A percentile compares a stretch with the other conserved stretches of the same genome.
Evolutionary conservation across 2,888 invertebrate genomes (phyloP).

Genomic region (Plebejus anna): DNA sequence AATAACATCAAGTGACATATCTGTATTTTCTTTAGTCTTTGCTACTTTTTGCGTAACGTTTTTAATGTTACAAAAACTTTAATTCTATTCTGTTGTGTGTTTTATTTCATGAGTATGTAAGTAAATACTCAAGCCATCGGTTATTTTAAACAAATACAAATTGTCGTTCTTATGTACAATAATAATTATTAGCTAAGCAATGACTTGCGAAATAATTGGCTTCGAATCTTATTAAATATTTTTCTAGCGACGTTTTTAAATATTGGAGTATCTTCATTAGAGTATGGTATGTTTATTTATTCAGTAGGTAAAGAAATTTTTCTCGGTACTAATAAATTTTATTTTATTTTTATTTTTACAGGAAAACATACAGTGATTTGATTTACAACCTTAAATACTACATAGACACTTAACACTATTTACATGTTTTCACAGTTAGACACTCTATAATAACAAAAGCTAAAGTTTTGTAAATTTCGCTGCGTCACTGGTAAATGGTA

Average conservation of each 20-base stretch:
- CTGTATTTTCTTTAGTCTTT: constrained; percentile 30
- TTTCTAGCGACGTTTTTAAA: background rate
- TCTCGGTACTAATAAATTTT: no score
- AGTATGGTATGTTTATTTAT: background rate
- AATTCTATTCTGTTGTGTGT: background rate
- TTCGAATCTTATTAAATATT: background rate
- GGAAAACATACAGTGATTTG: no score
- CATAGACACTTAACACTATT: no score
- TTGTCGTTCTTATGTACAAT: background rate
- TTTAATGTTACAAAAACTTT: constrained; percentile 4
- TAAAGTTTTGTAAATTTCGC: no score
- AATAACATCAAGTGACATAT: background rate
- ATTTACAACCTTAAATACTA: no score
- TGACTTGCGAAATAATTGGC: constrained; percentile 16
- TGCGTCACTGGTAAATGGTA: no score
- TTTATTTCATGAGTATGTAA: constrained; percentile 11
- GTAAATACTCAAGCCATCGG: constrained; percentile 12
- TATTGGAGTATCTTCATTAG: constrained; percentile 5
- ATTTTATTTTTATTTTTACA: no score
- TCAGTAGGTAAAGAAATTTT: background rate
- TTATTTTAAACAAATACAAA: background rate
- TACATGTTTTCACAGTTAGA: no score
- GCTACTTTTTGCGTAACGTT: constrained; percentile 6
- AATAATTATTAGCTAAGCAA: constrained; percentile 9
- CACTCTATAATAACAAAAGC: no score